Evolutionary conservation across 2,888 invertebrate genomes (phyloP).

Genomic region (Lysandra coridon): DNA sequence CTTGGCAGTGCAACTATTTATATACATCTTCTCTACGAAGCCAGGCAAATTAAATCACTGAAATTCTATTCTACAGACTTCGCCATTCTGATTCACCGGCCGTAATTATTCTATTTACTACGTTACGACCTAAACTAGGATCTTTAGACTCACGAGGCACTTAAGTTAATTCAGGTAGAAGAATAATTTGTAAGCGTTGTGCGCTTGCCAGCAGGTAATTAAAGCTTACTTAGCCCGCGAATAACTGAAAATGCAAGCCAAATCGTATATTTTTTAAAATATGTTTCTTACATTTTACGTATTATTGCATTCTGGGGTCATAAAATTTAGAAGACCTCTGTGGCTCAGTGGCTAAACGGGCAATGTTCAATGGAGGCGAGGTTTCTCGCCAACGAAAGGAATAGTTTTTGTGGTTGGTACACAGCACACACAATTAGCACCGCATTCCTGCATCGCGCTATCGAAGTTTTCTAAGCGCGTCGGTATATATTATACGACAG

Average conservation of each 20-base stretch:
- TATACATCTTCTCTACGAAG: background rate
- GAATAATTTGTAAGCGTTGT: slow-evolving; percentile 40
- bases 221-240: slow-evolving; percentile 40
- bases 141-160: slow-evolving; percentile 34
- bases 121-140: slow-evolving; percentile 20
- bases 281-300: slow-evolving; percentile 1
- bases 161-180: slow-evolving; percentile 40
- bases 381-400: no score
- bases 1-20: background rate
- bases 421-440: no score
- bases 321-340: background rate
- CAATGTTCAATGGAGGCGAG: no score
- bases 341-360: background rate
- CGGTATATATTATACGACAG: no score
- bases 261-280: slow-evolving; percentile 35
- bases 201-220: slow-evolving; percentile 40
- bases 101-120: slow-evolving; percentile 25
- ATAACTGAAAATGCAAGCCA: slow-evolving; percentile 37
- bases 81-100: slow-evolving; percentile 1
- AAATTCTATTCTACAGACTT: background rate
- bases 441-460: no score
- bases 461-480: no score
- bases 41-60: background rate
- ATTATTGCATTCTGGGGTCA: background rate
- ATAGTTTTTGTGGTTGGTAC: no score